These are phyloP conservation scores for Drosophila mettleri DNA, from an alignment of 2,888 invertebrate species.

Conservation along the genomic window DNA sequence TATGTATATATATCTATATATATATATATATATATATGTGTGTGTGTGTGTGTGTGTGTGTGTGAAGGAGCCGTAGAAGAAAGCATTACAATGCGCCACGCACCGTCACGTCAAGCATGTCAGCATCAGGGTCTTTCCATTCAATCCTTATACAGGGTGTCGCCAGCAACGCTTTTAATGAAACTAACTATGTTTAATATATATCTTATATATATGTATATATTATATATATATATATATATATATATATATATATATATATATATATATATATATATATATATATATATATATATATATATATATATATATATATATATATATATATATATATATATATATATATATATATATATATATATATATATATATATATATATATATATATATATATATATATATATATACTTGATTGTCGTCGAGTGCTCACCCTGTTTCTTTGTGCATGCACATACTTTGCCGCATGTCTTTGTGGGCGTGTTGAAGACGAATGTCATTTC, in stretches of 20 bases:
- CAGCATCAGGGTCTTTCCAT: conserved; percentile 49
- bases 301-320: no score
- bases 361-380: neutral
- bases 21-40: neutral
- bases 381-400: neutral
- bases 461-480: conserved; percentile 51
- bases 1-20: neutral
- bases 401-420: no score
- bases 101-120: conserved; percentile 63
- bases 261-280: no score
- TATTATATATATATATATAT: neutral
- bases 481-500: conserved; percentile 78
- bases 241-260: neutral
- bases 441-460: conserved; percentile 25
- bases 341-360: neutral
- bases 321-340: neutral
- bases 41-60: neutral
- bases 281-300: neutral
- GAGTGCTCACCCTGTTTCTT: conserved; percentile 34
- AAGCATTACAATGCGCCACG: conserved; percentile 49
- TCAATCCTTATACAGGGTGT: conserved; percentile 56
- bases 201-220: neutral
- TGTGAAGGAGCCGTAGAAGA: conserved; percentile 11
- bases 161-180: neutral
- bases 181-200: neutral